Percentiles rank a stretch among this genome's conserved stretches.
Conservation (phyloP, 2,888 invertebrate species). For the Phytoseiulus persimilis region DNA sequence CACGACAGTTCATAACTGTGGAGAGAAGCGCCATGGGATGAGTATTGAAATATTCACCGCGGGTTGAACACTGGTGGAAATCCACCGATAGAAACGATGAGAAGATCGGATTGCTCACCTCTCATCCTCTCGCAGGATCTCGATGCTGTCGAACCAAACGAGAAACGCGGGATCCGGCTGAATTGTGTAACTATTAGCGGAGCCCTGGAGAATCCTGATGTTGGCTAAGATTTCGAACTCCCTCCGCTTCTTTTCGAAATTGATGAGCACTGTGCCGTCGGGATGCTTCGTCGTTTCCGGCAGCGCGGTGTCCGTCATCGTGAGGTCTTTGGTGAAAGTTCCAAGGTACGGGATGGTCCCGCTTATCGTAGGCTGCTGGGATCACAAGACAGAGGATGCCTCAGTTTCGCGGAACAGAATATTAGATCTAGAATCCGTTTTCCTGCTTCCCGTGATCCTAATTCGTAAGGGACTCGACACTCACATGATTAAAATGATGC, state of each 20-base stretch:
- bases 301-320: slow-evolving; percentile 82
- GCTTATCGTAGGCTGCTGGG: slow-evolving; percentile 50
- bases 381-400: neutral
- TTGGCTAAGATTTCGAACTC: slow-evolving; percentile 96
- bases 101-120: slow-evolving; percentile 56
- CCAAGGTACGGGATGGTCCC: slow-evolving; percentile 96
- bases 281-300: slow-evolving; percentile 45
- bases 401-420: too few relatives aligned
- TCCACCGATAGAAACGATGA: neutral
- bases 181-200: slow-evolving; percentile 88
- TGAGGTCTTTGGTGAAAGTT: slow-evolving; percentile 93
- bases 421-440: too few relatives aligned
- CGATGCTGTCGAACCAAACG: slow-evolving; percentile 86
- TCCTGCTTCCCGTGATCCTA: too few relatives aligned
- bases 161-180: slow-evolving; percentile 77
- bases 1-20: slow-evolving; percentile 64
- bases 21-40: too few relatives aligned
- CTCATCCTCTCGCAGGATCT: slow-evolving; percentile 82
- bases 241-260: slow-evolving; percentile 94
- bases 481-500: slow-evolving; percentile 10
- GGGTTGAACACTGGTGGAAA: neutral
- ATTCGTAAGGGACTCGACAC: neutral
- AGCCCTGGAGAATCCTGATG: slow-evolving; percentile 86
- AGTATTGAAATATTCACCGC: too few relatives aligned
- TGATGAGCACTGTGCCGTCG: slow-evolving; percentile 71